Evolutionary conservation across 1,140 invertebrate species (phyloP), one percentile per base, ranked within the genome.

Genomic region (Neodiprion virginianus): DNA sequence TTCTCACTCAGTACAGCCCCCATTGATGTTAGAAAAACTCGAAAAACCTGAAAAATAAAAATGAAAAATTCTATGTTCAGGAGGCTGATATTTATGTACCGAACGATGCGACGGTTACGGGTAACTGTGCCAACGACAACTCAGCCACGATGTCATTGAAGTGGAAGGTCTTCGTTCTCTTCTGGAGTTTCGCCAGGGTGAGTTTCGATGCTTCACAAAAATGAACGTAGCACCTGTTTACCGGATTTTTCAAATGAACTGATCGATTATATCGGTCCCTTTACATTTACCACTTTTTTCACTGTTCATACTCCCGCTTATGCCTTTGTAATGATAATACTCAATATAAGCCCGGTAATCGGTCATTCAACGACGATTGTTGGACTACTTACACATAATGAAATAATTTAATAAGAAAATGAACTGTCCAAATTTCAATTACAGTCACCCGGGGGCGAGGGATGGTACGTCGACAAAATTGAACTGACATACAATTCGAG

Each of bases 391-490:
- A 21, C 17, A 4, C 0, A 40, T 40, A 40, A 40, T 5, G 28
- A 40, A 40, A 40, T 40, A 40, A 40, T 40, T 40, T 3, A 40
- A 40, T 5, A 40, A 40, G 28, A 3, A 40, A 40, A 40, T 40
- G 5, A 40, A 40, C 28, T 5, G 28, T 40, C 5, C 28, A 40
- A 40, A 40, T 40, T 40, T 40, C 28, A 74, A 72, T 89, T 89
- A 69, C 84, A 95, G 93, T 94, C 93, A 61, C 94, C 94, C 14
- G 95, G 95, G 12, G 94, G 95, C 8, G 95, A 96, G 83, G 90
- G 94, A 77, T 96, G 95, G 95, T 96, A 96, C 81, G 92, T 95
- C 7, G 93, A 92, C 73, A 92, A 91, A 77, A 91, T 96, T 65
- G 91, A 93, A 81, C 84, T 96, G 69, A 91, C 85, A 72, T 90